Evolutionary conservation across 2,888 invertebrate species (phyloP).

Genomic region (Periphyllus acericola): DNA sequence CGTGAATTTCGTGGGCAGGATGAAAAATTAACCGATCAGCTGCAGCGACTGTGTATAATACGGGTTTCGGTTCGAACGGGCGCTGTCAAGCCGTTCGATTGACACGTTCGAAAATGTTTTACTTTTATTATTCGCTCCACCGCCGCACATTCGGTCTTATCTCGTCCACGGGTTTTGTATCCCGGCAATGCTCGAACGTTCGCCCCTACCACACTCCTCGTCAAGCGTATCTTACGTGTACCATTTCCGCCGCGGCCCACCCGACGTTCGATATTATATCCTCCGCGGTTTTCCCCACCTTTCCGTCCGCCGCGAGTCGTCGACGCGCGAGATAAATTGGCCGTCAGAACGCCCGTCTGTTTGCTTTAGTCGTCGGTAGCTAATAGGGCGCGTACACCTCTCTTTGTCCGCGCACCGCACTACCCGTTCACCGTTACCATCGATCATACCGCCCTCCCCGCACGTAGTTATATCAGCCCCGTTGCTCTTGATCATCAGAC

Average conservation of each 20-base stretch:
- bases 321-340: slow-evolving; percentile 14
- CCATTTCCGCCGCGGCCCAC: not conserved
- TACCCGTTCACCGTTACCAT: not conserved
- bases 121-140: not conserved
- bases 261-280: slow-evolving; percentile 6
- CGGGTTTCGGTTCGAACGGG: too few relatives aligned
- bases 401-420: not conserved
- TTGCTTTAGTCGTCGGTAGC: slow-evolving; percentile 7
- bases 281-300: not conserved
- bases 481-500: not conserved
- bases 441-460: not conserved
- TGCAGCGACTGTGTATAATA: not conserved
- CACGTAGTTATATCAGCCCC: not conserved
- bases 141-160: not conserved
- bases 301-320: not conserved
- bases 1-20: not conserved
- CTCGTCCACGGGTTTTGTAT: not conserved
- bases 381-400: slow-evolving; percentile 3
- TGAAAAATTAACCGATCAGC: slow-evolving; percentile 21
- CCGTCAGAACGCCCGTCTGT: slow-evolving; percentile 40
- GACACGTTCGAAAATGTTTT: slow-evolving; percentile 9
- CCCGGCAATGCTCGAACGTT: not conserved
- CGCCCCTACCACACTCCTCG: not conserved
- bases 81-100: not conserved
- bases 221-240: too few relatives aligned